phyloP scores from a whole-genome alignment of 2,888 invertebrate species.

The Alviniconcha strummeri region DNA sequence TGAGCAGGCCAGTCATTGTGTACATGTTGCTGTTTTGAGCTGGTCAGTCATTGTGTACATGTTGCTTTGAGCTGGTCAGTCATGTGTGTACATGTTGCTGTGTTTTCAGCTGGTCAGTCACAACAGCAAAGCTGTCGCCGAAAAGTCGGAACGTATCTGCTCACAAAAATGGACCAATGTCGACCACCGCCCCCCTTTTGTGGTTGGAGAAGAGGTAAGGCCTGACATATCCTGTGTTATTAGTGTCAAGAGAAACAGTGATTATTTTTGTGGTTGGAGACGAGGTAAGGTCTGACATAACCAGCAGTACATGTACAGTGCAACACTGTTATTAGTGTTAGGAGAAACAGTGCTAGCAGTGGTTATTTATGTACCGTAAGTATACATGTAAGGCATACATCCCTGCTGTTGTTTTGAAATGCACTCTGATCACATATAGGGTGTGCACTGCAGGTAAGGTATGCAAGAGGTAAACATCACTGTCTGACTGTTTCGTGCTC shows the following conservation, averaged over 20 bases:
- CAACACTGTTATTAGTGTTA: too few species aligned
- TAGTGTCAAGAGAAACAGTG: too few species aligned
- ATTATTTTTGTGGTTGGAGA: constrained; percentile 81
- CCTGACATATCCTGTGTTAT: not conserved
- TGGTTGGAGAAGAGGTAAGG: constrained; percentile 85
- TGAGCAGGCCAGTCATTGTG: not conserved
- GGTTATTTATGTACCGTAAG: constrained; percentile 68
- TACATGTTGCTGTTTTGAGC: not conserved
- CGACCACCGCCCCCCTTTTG: constrained; percentile 71
- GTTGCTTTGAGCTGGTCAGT: not conserved
- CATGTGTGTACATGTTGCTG: not conserved
- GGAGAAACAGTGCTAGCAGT: too few species aligned
- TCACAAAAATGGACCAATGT: constrained; percentile 69
- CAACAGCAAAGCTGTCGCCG: constrained; percentile 86
- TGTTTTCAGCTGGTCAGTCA: constrained; percentile 80
- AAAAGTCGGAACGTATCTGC: constrained; percentile 75
- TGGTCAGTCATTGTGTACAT: constrained; percentile 1
- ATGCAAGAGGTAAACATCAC: too few species aligned
- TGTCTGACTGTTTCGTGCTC: not conserved
- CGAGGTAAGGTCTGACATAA: constrained; percentile 76
- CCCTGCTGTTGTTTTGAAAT: too few species aligned
- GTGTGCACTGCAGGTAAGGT: too few species aligned
- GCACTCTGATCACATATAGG: too few species aligned
- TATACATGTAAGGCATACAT: too few species aligned
- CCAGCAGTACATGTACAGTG: too few species aligned